phyloP scores from a whole-genome alignment of 2,888 invertebrate genomes.

The Drosophila dives region DNA sequence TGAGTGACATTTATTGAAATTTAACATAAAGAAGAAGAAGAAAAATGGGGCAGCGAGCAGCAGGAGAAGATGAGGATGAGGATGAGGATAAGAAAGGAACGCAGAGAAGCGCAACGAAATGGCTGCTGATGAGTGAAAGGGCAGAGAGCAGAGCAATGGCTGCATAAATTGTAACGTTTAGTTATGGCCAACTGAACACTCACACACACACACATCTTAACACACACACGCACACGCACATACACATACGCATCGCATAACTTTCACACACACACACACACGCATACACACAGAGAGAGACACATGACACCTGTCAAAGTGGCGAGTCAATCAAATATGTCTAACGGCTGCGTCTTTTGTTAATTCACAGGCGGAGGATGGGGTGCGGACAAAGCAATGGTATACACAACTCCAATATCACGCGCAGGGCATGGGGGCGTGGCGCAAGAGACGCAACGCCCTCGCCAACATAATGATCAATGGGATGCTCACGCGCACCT shows the following conservation, averaged over 20 bases:
- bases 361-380: conserved; percentile 91
- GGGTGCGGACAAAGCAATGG: conserved; percentile 94
- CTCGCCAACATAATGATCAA: conserved; percentile 99
- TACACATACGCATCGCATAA: conserved; percentile 3
- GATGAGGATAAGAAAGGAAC: conserved; percentile 31
- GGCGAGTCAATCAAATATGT: conserved; percentile 64
- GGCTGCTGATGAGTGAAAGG: conserved; percentile 52
- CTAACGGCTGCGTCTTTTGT: conserved; percentile 40
- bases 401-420: conserved; percentile 95
- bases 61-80: conserved; percentile 10
- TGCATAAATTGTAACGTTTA: conserved; percentile 77
- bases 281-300: conserved; percentile 8
- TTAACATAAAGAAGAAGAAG: conserved; percentile 40
- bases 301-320: conserved; percentile 57
- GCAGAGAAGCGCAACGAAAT: conserved; percentile 54
- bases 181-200: conserved; percentile 68
- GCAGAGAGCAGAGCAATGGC: conserved; percentile 12
- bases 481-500: conserved; percentile 88
- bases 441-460: conserved; percentile 96
- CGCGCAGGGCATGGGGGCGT: conserved; percentile 95
- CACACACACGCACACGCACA: background rate
- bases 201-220: conserved; percentile 18
- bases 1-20: conserved; percentile 81
- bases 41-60: background rate
- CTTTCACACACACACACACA: conserved; percentile 14